These are phyloP conservation scores for Augochlora pura DNA, from an alignment of 1,140 invertebrate genomes.

Conservation along the genomic window DNA sequence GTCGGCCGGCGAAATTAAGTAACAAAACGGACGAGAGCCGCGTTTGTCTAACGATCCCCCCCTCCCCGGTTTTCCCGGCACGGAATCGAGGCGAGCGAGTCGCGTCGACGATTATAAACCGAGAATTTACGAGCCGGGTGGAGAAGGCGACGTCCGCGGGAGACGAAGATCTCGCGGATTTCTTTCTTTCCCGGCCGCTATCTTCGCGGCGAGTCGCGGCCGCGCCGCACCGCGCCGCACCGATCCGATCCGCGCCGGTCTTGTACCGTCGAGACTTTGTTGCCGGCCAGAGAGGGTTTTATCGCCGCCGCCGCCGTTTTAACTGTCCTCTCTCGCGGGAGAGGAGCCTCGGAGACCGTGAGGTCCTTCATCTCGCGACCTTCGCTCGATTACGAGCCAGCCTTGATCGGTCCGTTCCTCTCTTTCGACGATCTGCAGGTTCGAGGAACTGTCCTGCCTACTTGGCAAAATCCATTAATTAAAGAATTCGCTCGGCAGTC, in stretches of 20 bases:
- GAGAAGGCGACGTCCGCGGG: background rate
- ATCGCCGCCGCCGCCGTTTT: conserved; percentile 54
- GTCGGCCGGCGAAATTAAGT: conserved; percentile 45
- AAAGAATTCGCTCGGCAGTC: too few species aligned
- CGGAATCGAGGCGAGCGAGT: conserved; percentile 15
- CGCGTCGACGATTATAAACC: conserved; percentile 65
- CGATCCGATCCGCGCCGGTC: too few species aligned
- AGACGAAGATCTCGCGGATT: conserved; percentile 15
- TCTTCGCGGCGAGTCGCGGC: too few species aligned
- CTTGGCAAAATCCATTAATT: too few species aligned
- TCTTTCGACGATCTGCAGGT: too few species aligned
- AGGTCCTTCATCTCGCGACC: conserved; percentile 17
- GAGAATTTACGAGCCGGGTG: conserved; percentile 63
- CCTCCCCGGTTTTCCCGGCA: conserved; percentile 6
- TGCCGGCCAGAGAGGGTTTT: conserved; percentile 44
- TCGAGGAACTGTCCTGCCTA: too few species aligned
- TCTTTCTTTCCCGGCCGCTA: conserved; percentile 6
- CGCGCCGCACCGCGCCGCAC: too few species aligned
- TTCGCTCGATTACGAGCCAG: conserved; percentile 9
- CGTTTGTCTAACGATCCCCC: conserved; percentile 12
- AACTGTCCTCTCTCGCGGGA: conserved; percentile 58
- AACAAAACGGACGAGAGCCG: conserved; percentile 44
- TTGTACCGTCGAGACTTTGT: conserved; percentile 41
- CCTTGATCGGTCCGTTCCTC: background rate
- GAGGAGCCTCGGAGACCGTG: conserved; percentile 3